These are phyloP conservation scores for Noctua janthina DNA, from an alignment of 2,888 invertebrate genomes.

Conservation along the genomic window DNA sequence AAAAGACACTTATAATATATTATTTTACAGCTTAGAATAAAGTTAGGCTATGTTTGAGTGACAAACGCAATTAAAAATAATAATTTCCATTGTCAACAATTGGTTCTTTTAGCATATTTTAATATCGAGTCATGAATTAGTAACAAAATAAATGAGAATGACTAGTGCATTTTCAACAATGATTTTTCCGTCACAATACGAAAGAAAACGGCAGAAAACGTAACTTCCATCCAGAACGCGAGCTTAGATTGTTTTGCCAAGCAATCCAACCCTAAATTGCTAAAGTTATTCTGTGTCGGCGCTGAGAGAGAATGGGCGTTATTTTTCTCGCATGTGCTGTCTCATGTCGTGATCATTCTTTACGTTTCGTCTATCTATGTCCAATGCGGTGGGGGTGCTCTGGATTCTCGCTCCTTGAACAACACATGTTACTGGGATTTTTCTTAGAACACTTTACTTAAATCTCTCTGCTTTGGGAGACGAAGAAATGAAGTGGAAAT, in stretches of 20 bases:
- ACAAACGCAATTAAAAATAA: background rate
- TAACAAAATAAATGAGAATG: background rate
- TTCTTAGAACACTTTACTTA: slow-evolving; percentile 55
- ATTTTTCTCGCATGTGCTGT: slow-evolving; percentile 84
- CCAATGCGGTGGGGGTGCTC: slow-evolving; percentile 56
- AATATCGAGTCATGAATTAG: slow-evolving; percentile 5
- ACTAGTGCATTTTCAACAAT: slow-evolving; percentile 8
- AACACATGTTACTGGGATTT: slow-evolving; percentile 66
- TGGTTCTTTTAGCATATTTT: slow-evolving; percentile 15
- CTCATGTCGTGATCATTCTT: slow-evolving; percentile 88
- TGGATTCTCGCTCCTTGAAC: slow-evolving; percentile 51
- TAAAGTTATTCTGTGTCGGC: slow-evolving; percentile 73
- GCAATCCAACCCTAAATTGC: slow-evolving; percentile 80
- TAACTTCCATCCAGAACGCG: slow-evolving; percentile 32
- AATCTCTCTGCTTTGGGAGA: slow-evolving; percentile 45
- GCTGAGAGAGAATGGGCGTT: slow-evolving; percentile 74
- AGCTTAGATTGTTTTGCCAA: slow-evolving; percentile 50
- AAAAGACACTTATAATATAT: background rate
- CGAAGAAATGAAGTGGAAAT: slow-evolving; percentile 61
- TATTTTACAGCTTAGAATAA: background rate
- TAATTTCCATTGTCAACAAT: background rate
- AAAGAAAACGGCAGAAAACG: slow-evolving; percentile 15
- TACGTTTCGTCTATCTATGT: slow-evolving; percentile 84
- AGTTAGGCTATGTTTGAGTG: background rate
- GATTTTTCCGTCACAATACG: background rate